Percentiles rank a stretch among this genome's conserved stretches.
phyloP scores from a whole-genome alignment of 2,113 vertebrate species.

The Calidris pugnax region DNA sequence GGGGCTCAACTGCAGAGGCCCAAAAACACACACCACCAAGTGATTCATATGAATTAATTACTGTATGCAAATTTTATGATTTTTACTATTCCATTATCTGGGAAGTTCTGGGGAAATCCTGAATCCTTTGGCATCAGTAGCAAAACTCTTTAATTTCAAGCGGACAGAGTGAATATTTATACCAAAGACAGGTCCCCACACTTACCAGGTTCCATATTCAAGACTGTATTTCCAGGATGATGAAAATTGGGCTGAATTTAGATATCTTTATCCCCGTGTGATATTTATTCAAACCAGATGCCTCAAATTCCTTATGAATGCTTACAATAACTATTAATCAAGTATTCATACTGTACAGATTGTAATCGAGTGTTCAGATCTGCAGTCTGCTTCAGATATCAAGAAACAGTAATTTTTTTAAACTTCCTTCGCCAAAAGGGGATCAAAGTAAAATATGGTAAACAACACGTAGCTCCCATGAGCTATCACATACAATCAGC shows the following conservation, averaged over 20 bases:
- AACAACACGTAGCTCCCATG: background rate
- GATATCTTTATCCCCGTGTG: background rate
- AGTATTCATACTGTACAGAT: background rate
- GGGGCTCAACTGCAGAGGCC: background rate
- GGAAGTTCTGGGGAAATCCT: background rate
- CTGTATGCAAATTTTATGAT: background rate
- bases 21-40: background rate
- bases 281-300: slow-evolving; percentile 37
- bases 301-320: background rate
- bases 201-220: background rate
- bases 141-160: background rate
- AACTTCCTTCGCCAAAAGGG: background rate
- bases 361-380: background rate
- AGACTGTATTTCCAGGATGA: background rate
- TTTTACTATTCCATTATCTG: background rate
- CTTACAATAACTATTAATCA: slow-evolving; percentile 29
- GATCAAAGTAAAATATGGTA: background rate
- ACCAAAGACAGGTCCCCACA: background rate
- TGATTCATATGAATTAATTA: background rate
- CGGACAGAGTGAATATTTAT: background rate
- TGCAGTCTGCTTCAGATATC: background rate
- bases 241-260: slow-evolving; percentile 8
- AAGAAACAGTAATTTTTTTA: background rate
- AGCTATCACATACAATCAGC: background rate
- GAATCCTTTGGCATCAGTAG: background rate